Conservation (phyloP, 2,888 invertebrate species). For the Helicoverpa assulta region DNA sequence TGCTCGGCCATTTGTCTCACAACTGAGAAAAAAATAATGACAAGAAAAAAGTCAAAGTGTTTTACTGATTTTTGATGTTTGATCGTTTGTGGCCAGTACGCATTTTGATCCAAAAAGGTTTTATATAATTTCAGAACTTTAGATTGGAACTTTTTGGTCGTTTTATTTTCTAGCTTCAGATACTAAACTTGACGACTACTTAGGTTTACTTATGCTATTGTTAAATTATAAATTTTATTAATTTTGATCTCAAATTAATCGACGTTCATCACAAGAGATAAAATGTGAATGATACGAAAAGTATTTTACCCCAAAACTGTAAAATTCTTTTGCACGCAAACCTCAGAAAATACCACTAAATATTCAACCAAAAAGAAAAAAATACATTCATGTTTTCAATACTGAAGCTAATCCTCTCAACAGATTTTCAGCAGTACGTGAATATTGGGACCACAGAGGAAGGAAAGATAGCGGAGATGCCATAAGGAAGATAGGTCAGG, state of each 20-base stretch:
- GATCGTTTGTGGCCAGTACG: constrained; percentile 29
- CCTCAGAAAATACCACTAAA: not conserved
- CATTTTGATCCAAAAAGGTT: constrained; percentile 11
- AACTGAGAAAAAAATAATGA: constrained; percentile 72
- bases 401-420: constrained; percentile 41
- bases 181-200: not conserved
- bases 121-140: constrained; percentile 2
- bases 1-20: constrained; percentile 82
- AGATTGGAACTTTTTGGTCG: not conserved
- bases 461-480: no score
- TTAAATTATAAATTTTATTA: no score
- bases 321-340: not conserved
- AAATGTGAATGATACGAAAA: no score
- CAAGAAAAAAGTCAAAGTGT: constrained; percentile 62
- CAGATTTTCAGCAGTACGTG: constrained; percentile 31
- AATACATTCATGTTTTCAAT: constrained; percentile 43
- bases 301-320: not conserved
- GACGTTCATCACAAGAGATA: no score
- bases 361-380: constrained; percentile 11
- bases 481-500: no score
- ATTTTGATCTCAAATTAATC: no score
- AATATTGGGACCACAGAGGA: constrained; percentile 7
- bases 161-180: not conserved
- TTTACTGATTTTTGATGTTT: constrained; percentile 29
- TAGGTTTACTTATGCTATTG: no score